Evolutionary conservation across 2,113 vertebrate genomes (phyloP).

Genomic region (Cephalophus harveyi): DNA sequence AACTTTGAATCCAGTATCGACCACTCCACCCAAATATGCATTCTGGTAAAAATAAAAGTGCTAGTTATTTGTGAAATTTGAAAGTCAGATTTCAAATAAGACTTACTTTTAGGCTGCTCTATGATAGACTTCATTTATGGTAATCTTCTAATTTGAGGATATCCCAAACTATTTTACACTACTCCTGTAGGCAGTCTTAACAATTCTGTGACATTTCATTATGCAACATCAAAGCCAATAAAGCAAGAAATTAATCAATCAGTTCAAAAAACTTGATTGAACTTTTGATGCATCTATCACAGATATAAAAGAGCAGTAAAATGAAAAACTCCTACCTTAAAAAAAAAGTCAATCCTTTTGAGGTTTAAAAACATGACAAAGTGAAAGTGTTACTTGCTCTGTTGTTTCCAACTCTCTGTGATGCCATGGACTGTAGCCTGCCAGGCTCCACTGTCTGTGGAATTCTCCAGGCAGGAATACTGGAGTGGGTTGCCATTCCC

Average conservation of each 20-base stretch:
- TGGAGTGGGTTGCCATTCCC: neutral
- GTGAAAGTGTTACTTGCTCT: neutral
- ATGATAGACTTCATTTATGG: neutral
- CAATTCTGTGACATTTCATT: neutral
- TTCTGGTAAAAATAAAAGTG: constrained; percentile 10
- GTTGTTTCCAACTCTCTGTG: neutral
- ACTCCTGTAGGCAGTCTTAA: neutral
- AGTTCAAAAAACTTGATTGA: neutral
- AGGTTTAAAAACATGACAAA: neutral
- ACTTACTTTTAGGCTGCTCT: neutral
- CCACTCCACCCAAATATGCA: neutral
- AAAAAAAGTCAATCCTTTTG: neutral
- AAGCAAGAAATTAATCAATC: neutral
- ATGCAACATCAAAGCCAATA: neutral
- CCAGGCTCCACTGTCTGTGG: neutral
- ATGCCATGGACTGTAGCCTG: neutral
- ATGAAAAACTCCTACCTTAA: neutral
- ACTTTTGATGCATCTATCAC: neutral
- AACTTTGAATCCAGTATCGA: neutral
- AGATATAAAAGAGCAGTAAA: neutral
- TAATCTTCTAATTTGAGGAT: neutral
- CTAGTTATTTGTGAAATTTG: constrained; percentile 28
- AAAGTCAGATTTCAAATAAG: constrained; percentile 27
- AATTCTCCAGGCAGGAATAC: neutral
- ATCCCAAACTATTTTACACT: neutral